Base-by-base conservation (phyloP, 2,888 invertebrate species). In the Tetranychus piercei region DNA sequence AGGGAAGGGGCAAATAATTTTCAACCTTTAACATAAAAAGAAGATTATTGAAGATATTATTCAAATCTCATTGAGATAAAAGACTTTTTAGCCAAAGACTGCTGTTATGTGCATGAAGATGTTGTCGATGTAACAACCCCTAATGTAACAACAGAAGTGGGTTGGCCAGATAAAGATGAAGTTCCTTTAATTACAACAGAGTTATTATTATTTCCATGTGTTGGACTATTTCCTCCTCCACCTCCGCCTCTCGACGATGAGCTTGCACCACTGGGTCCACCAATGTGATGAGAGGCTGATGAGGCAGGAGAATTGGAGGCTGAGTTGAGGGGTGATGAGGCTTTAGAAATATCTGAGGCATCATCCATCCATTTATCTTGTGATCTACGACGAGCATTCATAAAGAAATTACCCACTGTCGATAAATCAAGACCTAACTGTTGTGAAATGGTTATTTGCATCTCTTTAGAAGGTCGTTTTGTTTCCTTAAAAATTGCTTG, bases 401-500 rank as follows among this genome's bases (percentile, higher is more conserved):
- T 99, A 86, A 99, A 99, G 87, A 99, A 99, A 84, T 99, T 99
- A 73, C 97, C 96, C 76, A 97, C 96, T 15, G 97, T 97, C 74
- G 94, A 94, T 74, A 96, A 94, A 82, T 96, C 95, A 79, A 97
- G 86, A 77, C 96, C 95, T 80, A 97, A 86, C 83, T 97, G 96
- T 79, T 96, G 87, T 44, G 96, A 96, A 85, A 97, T 97, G 81
- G 96, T 96, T 81, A 96, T 94, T 86, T 97, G 97, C 96, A 97
- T 97, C 86, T 97, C 97, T 85, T 97, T 97, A 79, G 94, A 95
- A 80, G 97, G 97, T 84, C 97, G 87, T 84, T 97, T 97, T 77
- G 97, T 97, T 87, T 97, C 97, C 92, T 97, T 97, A 89, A 97
- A 97, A 88, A 97, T 97, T 87, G 96, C 97, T 88, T 97, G 96